Percentiles rank a stretch among this genome's conserved stretches.
Evolutionary conservation across 53 echinoderm and acorn worm species (phyloP).

Genomic region (Echinarachnius parma): DNA sequence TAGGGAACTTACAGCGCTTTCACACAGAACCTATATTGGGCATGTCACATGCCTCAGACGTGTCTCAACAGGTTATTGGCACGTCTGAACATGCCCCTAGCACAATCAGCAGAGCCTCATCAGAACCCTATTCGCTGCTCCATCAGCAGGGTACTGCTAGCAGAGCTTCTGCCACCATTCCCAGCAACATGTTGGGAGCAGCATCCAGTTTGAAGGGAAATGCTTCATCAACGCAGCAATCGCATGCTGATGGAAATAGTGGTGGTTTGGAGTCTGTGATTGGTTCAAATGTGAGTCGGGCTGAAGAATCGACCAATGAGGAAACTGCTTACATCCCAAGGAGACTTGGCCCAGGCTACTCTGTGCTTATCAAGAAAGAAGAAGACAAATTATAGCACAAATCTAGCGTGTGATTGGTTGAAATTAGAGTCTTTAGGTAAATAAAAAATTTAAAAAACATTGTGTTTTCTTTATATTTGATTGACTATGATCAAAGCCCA

Average conservation of each 20-base stretch:
- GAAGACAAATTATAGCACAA: conserved; percentile 35
- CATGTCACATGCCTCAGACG: neutral
- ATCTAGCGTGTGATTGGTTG: no score
- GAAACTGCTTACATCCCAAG: conserved; percentile 52
- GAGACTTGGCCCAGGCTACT: conserved; percentile 84
- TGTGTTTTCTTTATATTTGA: no score
- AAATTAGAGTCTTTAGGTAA: no score
- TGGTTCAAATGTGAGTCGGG: neutral
- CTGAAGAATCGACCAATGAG: conserved; percentile 11
- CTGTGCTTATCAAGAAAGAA: conserved; percentile 60
- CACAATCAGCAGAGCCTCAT: neutral
- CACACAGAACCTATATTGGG: no score
- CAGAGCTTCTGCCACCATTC: neutral
- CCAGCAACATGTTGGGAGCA: neutral
- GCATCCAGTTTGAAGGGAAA: neutral
- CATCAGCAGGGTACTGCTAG: neutral
- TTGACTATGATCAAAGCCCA: no score
- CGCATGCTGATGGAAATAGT: neutral
- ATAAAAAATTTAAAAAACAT: no score
- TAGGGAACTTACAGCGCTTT: no score
- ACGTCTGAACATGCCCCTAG: neutral
- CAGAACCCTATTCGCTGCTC: conserved; percentile 21
- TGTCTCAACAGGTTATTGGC: conserved; percentile 9
- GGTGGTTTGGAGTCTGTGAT: conserved; percentile 8
- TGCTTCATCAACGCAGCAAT: neutral